Percentiles rank a stretch among this genome's conserved stretches.
Conservation (phyloP, 2,888 invertebrate genomes). For the Drosophila ezoana region DNA sequence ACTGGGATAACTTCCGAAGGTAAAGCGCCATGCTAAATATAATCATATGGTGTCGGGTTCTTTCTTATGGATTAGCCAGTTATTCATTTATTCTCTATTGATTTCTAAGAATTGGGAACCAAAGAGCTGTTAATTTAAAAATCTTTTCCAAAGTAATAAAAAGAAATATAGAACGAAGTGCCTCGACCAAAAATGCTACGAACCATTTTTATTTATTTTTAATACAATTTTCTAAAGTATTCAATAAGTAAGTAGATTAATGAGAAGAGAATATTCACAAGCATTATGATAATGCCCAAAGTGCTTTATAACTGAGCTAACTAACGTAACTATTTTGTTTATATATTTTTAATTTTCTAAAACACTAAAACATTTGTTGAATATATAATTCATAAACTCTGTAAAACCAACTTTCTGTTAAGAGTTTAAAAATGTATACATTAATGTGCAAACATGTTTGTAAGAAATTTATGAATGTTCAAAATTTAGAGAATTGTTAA, state of each 20-base stretch:
- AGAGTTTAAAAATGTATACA: too few species aligned
- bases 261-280: constrained; percentile 4
- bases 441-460: too few species aligned
- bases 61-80: constrained; percentile 35
- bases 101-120: constrained; percentile 25
- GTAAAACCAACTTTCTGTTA: too few species aligned
- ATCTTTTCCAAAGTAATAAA: constrained; percentile 49
- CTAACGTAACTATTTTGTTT: constrained; percentile 9
- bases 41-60: constrained; percentile 42
- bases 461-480: not conserved
- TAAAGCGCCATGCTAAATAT: constrained; percentile 83
- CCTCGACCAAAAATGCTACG: constrained; percentile 28
- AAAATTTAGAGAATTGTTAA: not conserved
- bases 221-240: constrained; percentile 4
- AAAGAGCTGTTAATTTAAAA: constrained; percentile 45
- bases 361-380: constrained; percentile 1
- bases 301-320: constrained; percentile 4
- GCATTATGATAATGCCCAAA: not conserved
- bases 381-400: not conserved
- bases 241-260: constrained; percentile 44
- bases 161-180: constrained; percentile 37
- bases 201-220: constrained; percentile 33
- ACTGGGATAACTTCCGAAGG: constrained; percentile 97
- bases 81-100: constrained; percentile 33
- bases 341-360: not conserved